Base-by-base conservation (phyloP, 1,140 invertebrate species). In the Macrostomum lignano region DNA sequence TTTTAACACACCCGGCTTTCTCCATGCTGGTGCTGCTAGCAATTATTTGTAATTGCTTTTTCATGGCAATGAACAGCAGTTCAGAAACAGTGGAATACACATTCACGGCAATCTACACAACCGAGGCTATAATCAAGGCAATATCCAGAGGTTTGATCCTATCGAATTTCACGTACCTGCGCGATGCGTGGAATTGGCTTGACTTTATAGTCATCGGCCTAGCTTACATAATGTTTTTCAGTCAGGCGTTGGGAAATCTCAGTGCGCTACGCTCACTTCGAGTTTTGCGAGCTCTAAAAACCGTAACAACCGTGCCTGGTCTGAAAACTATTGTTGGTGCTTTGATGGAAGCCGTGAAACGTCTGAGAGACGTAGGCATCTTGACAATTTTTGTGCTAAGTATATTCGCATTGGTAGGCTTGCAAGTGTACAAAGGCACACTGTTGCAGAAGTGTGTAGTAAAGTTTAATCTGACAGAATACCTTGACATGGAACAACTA, bases 281-380 rank as follows among this genome's bases (percentile, higher is more conserved):
- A 44, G 81, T 93, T 35, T 59, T 93, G 41, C 65, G 82, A 58
- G 81, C 81, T 17, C 65, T 93, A 38, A 93, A 93, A 64, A 91
- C 82, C 40, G 77, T 93, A 45, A 84, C 79, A 44, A 86, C 88
- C 45, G 74, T 88, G 67, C 81, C 82, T 60, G 81, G 78, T 82
- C 69, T 93, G 66, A 93, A 93, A 67, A 94, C 84, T 48, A 93
- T 94, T 65, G 84, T 94, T 48, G 82, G 84, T 60, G 86, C 86
- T 65, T 81, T 94, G 58, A 84, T 94, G 66, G 82, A 91, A 65
- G 91, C 84, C 42, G 82, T 93, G 55, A 86, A 86, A 66, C 86
- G 91, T 69, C 73, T 94, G 47, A 70, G 82, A 49, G 86, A 94
- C 71, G 84, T 93, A 65, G 88, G 88, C 65, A 91, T 94, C 64